Base-by-base conservation (phyloP, 2,888 invertebrate genomes). In the Limnephilus rhombicus region DNA sequence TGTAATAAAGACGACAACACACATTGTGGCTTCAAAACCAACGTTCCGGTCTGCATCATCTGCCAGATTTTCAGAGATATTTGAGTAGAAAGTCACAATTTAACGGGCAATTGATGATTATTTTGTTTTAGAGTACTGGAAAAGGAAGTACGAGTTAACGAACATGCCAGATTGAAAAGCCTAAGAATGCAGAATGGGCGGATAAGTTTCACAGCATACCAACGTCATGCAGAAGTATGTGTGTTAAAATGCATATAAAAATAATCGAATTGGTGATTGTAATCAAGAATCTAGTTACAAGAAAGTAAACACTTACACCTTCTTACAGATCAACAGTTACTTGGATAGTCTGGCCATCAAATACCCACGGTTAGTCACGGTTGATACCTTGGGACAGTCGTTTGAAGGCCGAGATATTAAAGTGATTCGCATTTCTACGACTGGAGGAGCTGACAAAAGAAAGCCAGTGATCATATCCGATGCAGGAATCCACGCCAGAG, bases 401-500 rank as follows among this genome's bases (percentile, higher is more conserved):
- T 96, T 95, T 93, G 96, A 97, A 95, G 96, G 96, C 0, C 96
- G 96, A 3, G 95, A 96, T 1, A 95, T 97, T 90, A 96, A 95
- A 89, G 96, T 96, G 91, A 94, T 97, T 37, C 97, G 96, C 94
- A 96, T 97, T 86, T 97, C 97, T 13, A 96, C 95, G 89, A 95
- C 96, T 29, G 95, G 96, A 92, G 95, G 95, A 85, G 94, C 95
- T 93, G 95, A 96, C 80, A 80, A 87, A 0, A 94, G 94, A n/a
- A 97, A 97, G 91, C 97, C 97, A 0, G 95, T 96, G 1, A 96
- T 97, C 94, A 95, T 97, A 93, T 95, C 97, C 37, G 97, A 97
- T 93, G 97, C 96, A 85, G 97, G 96, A 1, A 97, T 97, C 89
- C 97, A 97, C 94, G 96, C 97, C 0, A 96, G 98, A 88, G 98